A percentile compares a stretch with the other conserved stretches of the same genome.
phyloP scores from a whole-genome alignment of 2,888 invertebrate genomes.

The Amorpha juglandis region DNA sequence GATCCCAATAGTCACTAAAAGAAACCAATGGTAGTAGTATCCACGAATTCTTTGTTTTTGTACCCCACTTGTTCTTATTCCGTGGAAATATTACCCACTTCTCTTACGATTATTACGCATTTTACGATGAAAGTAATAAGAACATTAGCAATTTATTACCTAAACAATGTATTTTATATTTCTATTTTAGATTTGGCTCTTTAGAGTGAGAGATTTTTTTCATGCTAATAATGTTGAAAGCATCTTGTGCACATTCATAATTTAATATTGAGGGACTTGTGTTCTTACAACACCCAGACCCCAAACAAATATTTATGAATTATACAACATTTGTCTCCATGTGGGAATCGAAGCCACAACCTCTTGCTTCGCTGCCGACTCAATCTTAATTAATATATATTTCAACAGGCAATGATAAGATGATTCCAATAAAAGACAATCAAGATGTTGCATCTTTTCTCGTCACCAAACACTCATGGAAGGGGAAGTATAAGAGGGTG shows the following conservation, averaged over 20 bases:
- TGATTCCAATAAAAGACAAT: slow-evolving; percentile 95
- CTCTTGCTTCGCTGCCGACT: too few species aligned
- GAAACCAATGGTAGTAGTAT: background rate
- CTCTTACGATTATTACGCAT: slow-evolving; percentile 14
- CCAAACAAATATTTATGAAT: too few species aligned
- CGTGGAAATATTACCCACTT: slow-evolving; percentile 34
- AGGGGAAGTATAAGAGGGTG: slow-evolving; percentile 99
- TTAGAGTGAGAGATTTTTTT: background rate
- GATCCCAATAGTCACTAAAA: background rate
- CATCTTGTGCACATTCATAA: background rate
- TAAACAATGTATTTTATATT: background rate
- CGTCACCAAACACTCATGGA: slow-evolving; percentile 99
- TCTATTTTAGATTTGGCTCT: background rate
- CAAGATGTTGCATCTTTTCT: slow-evolving; percentile 98
- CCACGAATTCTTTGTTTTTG: slow-evolving; percentile 36
- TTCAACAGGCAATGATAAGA: slow-evolving; percentile 84
- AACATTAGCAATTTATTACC: slow-evolving; percentile 23
- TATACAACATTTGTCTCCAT: too few species aligned
- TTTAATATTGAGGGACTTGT: too few species aligned
- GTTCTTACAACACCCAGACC: too few species aligned
- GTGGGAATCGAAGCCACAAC: too few species aligned
- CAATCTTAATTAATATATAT: background rate
- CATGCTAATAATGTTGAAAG: background rate
- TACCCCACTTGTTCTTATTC: slow-evolving; percentile 47
- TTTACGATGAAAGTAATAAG: slow-evolving; percentile 30